A percentile compares a stretch with the other conserved stretches of the same genome.
These are phyloP conservation scores for Leuctra nigra DNA, from an alignment of 2,888 invertebrate genomes.

Conservation along the genomic window DNA sequence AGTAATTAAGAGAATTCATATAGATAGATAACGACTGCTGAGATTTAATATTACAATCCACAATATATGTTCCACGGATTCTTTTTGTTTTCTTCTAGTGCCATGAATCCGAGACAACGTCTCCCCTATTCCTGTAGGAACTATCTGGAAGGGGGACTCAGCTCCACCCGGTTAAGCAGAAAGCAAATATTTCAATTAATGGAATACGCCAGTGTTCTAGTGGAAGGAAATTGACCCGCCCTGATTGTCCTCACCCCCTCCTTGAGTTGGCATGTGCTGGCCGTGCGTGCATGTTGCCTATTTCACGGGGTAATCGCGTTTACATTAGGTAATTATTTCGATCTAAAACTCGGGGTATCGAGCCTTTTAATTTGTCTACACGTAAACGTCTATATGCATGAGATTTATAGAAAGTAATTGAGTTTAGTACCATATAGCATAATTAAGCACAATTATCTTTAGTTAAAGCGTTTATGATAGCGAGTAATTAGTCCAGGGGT, in stretches of 20 bases:
- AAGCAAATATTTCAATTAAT: slow-evolving; percentile 9
- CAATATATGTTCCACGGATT: no score
- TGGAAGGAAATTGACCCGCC: slow-evolving; percentile 2
- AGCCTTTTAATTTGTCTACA: slow-evolving; percentile 17
- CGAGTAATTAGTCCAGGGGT: slow-evolving; percentile 5
- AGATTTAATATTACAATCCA: no score
- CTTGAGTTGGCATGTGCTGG: no score
- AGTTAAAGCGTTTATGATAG: background rate
- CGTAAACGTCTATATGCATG: slow-evolving; percentile 15
- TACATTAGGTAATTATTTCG: slow-evolving; percentile 13
- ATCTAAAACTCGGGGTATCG: slow-evolving; percentile 9
- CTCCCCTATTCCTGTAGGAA: no score
- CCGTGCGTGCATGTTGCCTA: slow-evolving; percentile 14
- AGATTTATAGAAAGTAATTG: slow-evolving; percentile 12
- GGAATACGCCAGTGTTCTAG: background rate
- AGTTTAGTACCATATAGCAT: slow-evolving; percentile 11
- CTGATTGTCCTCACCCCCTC: no score
- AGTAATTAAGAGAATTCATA: no score
- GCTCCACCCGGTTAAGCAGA: no score
- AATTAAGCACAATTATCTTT: slow-evolving; percentile 10
- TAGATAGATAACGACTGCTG: no score
- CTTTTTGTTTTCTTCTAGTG: no score
- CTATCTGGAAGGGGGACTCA: no score
- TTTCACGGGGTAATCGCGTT: slow-evolving; percentile 14
- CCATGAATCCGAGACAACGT: no score